Evolutionary conservation across 1,140 invertebrate species (phyloP).

Genomic region (Stenopsyche tienmushanensis): DNA sequence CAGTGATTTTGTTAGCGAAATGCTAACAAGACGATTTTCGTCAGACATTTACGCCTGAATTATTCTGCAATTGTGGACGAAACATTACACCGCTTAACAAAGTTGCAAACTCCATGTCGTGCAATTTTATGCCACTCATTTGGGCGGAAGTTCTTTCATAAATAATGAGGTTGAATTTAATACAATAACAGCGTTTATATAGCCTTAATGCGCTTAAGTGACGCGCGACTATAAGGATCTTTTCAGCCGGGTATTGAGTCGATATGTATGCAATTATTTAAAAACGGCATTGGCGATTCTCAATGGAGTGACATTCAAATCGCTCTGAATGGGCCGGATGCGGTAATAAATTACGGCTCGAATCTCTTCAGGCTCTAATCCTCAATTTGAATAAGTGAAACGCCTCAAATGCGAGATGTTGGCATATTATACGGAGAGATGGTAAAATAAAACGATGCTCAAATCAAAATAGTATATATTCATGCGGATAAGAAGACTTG

Average conservation of each 20-base stretch:
- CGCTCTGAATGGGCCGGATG: no score
- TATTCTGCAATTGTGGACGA: slow-evolving; percentile 11
- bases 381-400: background rate
- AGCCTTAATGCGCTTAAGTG: no score
- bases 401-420: background rate
- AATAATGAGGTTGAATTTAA: background rate
- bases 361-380: no score
- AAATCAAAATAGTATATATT: background rate
- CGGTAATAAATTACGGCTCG: no score
- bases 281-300: no score
- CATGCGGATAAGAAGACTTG: background rate
- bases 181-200: no score
- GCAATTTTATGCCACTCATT: slow-evolving; percentile 2
- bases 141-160: background rate
- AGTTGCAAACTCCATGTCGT: background rate
- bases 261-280: no score
- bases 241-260: no score
- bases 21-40: background rate
- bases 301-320: no score
- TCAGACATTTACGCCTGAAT: background rate
- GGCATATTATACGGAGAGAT: background rate
- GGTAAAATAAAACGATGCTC: background rate
- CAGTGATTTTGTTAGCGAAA: no score
- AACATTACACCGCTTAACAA: slow-evolving; percentile 12
- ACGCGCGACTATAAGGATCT: no score